Conservation (phyloP, 2,888 invertebrate species). For the Athripsodes cinereus region DNA sequence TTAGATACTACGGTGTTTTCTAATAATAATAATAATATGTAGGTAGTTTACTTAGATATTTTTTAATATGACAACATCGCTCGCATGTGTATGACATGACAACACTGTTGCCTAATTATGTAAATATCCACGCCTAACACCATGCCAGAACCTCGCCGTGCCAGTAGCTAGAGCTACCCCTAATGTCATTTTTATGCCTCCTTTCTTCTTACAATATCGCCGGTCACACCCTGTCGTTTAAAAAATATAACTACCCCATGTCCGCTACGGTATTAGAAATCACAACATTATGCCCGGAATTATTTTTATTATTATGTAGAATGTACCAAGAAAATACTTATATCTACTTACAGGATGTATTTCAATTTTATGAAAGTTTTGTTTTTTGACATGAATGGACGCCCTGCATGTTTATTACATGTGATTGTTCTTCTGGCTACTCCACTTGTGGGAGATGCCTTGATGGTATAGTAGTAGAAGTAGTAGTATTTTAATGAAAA, state of each 20-base stretch:
- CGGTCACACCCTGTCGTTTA: slow-evolving; percentile 24
- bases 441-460: no score
- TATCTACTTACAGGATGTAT: background rate
- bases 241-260: slow-evolving; percentile 5
- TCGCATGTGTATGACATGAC: background rate
- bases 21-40: no score
- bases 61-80: no score
- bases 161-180: no score
- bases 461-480: no score
- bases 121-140: slow-evolving; percentile 26
- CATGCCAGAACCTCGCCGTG: slow-evolving; percentile 10
- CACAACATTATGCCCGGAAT: background rate
- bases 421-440: no score
- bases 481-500: no score
- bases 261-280: background rate
- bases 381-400: background rate
- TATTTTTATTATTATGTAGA: background rate
- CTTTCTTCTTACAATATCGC: slow-evolving; percentile 4
- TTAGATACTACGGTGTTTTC: no score
- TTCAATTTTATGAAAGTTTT: background rate
- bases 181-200: slow-evolving; percentile 17
- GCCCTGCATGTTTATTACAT: background rate
- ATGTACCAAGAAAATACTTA: background rate
- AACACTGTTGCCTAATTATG: slow-evolving; percentile 23
- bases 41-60: no score